Base-by-base conservation (phyloP, 2,113 vertebrate species). In the Turdus rufiventris region DNA sequence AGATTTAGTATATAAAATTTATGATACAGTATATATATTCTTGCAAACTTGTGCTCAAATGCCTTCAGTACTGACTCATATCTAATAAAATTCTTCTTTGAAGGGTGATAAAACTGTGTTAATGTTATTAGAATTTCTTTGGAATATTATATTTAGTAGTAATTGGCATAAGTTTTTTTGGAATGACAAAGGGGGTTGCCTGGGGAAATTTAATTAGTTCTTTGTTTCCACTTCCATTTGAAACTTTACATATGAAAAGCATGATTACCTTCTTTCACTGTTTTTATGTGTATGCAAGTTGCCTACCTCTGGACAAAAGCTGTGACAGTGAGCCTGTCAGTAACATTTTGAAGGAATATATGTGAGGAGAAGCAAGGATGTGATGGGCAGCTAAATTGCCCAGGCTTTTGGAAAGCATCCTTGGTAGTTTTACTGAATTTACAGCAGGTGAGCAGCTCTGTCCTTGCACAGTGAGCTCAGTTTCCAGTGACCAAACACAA, bases 201-300 rank as follows among this genome's bases (percentile, higher is more conserved):
- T 28, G 21, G 40, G 33, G 43, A 63, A 31, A 72, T 62, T 38
- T 45, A 38, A 47, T 38, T 40, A 14, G 17, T 60, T 70, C 40
- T 77, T 91, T 91, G 45, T 78, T 88, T 94, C n/a, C 57, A 58
- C 25, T 58, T 42, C 17, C n/a, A 8, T 72, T 76, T 79, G 57
- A 62, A 66, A 36, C 28, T 73, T 33, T 20, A 5, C 8, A 4
- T 36, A 15, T 5, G 11, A 36, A 57, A 79, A 63, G 5, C 26
- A n/a, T 14, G 6, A 53, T 83, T 50, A 50, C 10, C 36, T 62
- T 28, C 25, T 19, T 67, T 31, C 7, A 3, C 9, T 62, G 28
- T 48, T 43, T 29, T 60, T 47, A 14, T 42, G 38, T n/a, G 14
- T 8, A 3, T 67, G 53, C 5, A 54, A 48, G 42, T 45, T 2